Percentiles rank a stretch among this genome's conserved stretches.
Conservation (phyloP, 2,797 vertebrate species). For the Merluccius polli region DNA sequence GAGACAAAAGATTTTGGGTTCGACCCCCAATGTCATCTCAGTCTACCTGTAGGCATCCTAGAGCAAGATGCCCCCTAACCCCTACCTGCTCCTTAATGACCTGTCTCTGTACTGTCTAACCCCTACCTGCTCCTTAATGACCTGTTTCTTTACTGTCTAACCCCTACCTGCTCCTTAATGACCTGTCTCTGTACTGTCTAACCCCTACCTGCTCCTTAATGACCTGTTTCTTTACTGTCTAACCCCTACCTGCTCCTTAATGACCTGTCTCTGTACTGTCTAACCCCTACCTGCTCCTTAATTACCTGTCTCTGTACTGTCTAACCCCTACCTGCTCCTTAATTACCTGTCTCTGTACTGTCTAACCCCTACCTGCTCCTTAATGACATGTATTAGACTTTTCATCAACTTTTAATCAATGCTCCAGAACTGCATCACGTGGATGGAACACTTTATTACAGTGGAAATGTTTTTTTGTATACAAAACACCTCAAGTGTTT, state of each 20-base stretch:
- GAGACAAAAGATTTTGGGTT: no score
- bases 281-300: neutral
- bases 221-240: neutral
- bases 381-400: slow-evolving; percentile 18
- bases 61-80: neutral
- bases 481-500: slow-evolving; percentile 54
- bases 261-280: neutral
- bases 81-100: neutral
- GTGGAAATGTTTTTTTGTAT: slow-evolving; percentile 61
- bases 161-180: neutral
- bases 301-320: neutral
- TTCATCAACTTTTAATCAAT: slow-evolving; percentile 60
- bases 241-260: neutral
- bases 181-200: neutral
- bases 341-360: neutral
- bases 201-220: neutral
- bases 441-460: slow-evolving; percentile 8
- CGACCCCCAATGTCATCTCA: no score
- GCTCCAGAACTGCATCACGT: slow-evolving; percentile 40
- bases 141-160: neutral
- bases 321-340: neutral
- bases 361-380: neutral
- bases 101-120: neutral
- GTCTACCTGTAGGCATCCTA: no score
- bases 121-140: neutral